Evolutionary conservation across 1,140 invertebrate species (phyloP).

Genomic region (Lanistes nyassanus): DNA sequence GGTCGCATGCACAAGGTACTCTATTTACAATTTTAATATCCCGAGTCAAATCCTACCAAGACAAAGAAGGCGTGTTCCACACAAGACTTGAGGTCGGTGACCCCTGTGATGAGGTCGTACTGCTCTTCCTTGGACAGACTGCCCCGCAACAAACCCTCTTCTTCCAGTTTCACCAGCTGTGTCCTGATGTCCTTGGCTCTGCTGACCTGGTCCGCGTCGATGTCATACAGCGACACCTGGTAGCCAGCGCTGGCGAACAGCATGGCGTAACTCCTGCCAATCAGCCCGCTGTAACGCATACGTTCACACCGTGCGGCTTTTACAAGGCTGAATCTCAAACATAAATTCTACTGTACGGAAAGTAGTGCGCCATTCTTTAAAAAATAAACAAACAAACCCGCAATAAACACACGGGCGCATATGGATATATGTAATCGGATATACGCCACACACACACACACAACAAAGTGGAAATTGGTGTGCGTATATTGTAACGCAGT

Average conservation of each 20-base stretch:
- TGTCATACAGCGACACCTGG: constrained; percentile 85
- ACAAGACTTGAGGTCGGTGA: constrained; percentile 57
- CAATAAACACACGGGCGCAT: too few species aligned
- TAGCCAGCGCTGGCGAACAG: constrained; percentile 93
- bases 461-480: background rate
- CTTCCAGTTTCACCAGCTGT: constrained; percentile 79
- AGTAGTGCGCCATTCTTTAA: too few species aligned
- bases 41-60: constrained; percentile 72
- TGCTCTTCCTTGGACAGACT: constrained; percentile 79
- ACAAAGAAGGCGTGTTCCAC: constrained; percentile 76
- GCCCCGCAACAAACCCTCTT: constrained; percentile 75
- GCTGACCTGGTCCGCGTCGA: constrained; percentile 78
- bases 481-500: background rate
- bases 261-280: constrained; percentile 95
- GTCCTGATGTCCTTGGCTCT: constrained; percentile 77
- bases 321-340: too few species aligned
- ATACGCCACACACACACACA: background rate
- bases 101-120: constrained; percentile 75
- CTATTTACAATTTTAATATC: too few species aligned
- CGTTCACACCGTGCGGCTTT: too few species aligned
- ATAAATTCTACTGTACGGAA: too few species aligned
- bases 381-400: too few species aligned
- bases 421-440: too few species aligned
- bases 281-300: constrained; percentile 78
- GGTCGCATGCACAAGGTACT: too few species aligned